A percentile compares a stretch with the other conserved stretches of the same genome.
Conservation (phyloP, 2,888 invertebrate species). For the Stenodera caucasica region DNA sequence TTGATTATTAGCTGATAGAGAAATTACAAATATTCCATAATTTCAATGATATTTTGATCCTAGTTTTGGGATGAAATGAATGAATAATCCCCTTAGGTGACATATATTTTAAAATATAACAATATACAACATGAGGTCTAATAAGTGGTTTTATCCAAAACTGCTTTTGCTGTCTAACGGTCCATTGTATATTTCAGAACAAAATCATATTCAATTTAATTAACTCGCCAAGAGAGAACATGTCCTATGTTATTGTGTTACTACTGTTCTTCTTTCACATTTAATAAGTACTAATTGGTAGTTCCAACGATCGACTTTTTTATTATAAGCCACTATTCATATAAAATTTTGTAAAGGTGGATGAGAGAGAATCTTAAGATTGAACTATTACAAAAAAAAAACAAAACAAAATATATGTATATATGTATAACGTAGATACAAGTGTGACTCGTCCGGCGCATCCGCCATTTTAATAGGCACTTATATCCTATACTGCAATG, state of each 20-base stretch:
- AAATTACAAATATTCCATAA: conserved; percentile 11
- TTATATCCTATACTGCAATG: no score
- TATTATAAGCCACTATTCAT: no score
- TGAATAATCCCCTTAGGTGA: conserved; percentile 26
- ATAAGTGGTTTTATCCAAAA: conserved; percentile 31
- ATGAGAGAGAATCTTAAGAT: no score
- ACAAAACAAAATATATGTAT: no score
- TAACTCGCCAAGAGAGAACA: conserved; percentile 21
- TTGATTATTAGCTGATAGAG: not conserved
- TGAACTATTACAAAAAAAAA: no score
- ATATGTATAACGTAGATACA: no score
- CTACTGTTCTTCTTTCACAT: no score
- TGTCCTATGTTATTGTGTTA: conserved; percentile 9
- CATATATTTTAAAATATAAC: conserved; percentile 12
- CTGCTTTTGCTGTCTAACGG: conserved; percentile 30
- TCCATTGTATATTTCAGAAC: conserved; percentile 28
- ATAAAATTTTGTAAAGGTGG: no score
- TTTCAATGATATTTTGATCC: conserved; percentile 7
- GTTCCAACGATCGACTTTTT: no score
- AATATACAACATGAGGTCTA: conserved; percentile 21
- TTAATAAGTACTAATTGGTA: no score
- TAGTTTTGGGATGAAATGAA: conserved; percentile 12
- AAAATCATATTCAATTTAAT: conserved; percentile 32
- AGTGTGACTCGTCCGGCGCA: no score
- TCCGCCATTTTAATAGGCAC: no score